These are phyloP conservation scores for Galeopterus variegatus DNA, from an alignment of 2,113 vertebrate genomes.

Conservation along the genomic window DNA sequence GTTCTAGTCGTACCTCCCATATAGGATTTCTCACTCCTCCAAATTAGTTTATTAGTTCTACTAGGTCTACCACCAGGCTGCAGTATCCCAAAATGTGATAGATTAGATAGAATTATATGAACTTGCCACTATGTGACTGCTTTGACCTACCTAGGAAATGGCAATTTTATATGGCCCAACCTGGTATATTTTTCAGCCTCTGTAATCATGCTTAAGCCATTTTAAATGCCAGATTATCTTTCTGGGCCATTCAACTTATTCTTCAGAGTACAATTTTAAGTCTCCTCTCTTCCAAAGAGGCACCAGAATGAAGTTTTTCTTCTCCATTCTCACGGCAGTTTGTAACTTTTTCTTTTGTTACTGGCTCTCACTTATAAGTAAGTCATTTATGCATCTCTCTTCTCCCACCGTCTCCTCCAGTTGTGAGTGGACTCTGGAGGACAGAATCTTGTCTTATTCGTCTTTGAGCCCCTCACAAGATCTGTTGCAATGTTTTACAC, in stretches of 20 bases:
- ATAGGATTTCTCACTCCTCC: background rate
- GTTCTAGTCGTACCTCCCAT: background rate
- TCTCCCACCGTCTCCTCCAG: background rate
- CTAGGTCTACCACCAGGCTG: background rate
- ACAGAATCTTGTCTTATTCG: background rate
- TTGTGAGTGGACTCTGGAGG: background rate
- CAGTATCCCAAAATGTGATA: background rate
- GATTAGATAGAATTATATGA: background rate
- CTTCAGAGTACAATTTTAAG: background rate
- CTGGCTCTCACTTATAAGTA: background rate
- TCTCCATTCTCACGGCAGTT: background rate
- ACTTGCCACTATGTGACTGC: background rate
- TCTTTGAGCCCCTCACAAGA: background rate
- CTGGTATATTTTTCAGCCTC: background rate
- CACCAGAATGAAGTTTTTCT: background rate
- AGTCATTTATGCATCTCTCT: background rate
- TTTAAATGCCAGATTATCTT: slow-evolving; percentile 44
- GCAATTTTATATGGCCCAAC: background rate
- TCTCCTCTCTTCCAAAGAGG: slow-evolving; percentile 4
- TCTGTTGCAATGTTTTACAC: background rate
- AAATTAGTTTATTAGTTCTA: background rate
- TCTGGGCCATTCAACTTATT: background rate
- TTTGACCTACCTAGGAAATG: background rate
- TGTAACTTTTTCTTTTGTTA: background rate
- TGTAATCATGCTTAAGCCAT: slow-evolving; percentile 13